These are phyloP conservation scores for Drosophila gunungcola DNA, from an alignment of 1,140 invertebrate species.

Conservation along the genomic window DNA sequence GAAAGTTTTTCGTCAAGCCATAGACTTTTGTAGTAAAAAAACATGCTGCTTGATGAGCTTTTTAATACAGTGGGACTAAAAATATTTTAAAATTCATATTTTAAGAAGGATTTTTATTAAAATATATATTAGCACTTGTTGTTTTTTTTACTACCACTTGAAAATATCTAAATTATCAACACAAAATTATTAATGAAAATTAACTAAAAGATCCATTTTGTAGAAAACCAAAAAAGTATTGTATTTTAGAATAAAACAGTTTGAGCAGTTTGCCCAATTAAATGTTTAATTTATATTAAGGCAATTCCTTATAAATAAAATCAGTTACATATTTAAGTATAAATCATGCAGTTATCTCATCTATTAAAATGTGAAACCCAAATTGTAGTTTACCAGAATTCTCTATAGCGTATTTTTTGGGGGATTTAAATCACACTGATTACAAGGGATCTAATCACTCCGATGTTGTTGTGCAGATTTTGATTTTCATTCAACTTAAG, in stretches of 20 bases:
- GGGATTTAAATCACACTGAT: conserved; percentile 27
- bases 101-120: no score
- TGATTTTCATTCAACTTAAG: conserved; percentile 32
- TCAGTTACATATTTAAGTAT: not conserved
- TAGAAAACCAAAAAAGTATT: no score
- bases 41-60: no score
- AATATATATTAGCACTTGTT: not conserved
- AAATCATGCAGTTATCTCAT: not conserved
- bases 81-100: no score
- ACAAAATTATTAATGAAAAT: no score
- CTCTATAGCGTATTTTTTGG: not conserved
- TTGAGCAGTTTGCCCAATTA: no score
- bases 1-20: not conserved
- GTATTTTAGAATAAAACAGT: no score
- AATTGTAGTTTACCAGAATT: not conserved
- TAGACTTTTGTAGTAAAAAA: no score
- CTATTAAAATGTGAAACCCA: not conserved
- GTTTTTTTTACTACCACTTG: not conserved
- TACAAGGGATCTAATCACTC: conserved; percentile 34
- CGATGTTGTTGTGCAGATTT: conserved; percentile 35
- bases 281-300: no score
- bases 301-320: not conserved
- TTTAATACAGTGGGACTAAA: no score
- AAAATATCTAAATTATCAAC: no score
- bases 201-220: no score